A percentile compares a stretch with the other conserved stretches of the same genome.
Conservation (phyloP, 2,113 vertebrate genomes). For the Ceyx cyanopectus region DNA sequence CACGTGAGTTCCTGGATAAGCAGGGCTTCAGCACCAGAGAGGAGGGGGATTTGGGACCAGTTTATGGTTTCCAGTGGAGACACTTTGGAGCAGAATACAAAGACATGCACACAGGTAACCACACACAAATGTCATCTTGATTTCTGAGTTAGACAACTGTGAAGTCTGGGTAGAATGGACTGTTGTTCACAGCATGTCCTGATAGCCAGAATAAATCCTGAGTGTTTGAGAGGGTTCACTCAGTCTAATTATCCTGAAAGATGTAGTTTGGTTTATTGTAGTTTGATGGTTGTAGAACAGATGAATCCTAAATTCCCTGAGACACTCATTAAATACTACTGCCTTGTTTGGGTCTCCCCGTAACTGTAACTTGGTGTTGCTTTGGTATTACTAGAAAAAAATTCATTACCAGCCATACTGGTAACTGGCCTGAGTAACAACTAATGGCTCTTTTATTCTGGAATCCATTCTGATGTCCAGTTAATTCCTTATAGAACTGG, state of each 20-base stretch:
- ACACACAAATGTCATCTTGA: not conserved
- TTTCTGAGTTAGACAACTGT: not conserved
- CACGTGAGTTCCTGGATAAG: constrained; percentile 90
- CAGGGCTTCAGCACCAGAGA: constrained; percentile 87
- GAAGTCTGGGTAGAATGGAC: not conserved
- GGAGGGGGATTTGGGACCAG: constrained; percentile 95
- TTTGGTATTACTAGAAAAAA: not conserved
- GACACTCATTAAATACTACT: not conserved
- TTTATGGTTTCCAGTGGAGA: constrained; percentile 98
- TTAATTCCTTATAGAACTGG: not conserved
- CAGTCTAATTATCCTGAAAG: not conserved
- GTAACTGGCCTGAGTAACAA: not conserved
- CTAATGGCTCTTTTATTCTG: not conserved
- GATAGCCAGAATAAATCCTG: not conserved
- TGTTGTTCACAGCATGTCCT: not conserved
- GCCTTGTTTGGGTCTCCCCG: not conserved
- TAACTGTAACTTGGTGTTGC: not conserved
- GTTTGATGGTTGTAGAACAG: not conserved
- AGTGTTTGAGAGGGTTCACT: not conserved
- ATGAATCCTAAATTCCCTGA: not conserved
- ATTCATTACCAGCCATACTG: not conserved
- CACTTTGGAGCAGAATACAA: constrained; percentile 97
- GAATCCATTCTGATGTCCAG: not conserved
- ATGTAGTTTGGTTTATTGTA: not conserved
- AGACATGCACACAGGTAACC: constrained; percentile 89